Percentiles rank a stretch among this genome's conserved stretches.
Conservation (phyloP, 1,140 invertebrate species). For the Bradynema listronoti region DNA sequence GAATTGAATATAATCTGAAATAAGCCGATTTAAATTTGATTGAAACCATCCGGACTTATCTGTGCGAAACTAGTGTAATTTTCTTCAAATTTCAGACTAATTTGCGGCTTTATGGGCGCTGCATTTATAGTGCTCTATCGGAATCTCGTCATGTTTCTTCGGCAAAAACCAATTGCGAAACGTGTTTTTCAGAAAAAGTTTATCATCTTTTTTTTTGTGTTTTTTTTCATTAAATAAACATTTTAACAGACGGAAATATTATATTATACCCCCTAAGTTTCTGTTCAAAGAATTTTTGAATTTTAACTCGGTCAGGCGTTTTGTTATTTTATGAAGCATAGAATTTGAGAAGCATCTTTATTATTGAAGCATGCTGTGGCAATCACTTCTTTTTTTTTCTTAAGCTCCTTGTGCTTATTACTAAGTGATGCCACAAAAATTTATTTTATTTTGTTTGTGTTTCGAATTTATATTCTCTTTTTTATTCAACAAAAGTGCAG, state of each 20-base stretch:
- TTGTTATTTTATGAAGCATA: neutral
- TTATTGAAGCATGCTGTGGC: no score
- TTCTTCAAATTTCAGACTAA: slow-evolving; percentile 15
- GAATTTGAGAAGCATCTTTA: no score
- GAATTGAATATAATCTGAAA: no score
- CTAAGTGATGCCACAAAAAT: no score
- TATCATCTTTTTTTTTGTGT: neutral
- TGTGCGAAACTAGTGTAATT: no score
- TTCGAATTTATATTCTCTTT: no score
- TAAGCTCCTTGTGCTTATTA: no score
- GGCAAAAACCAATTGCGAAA: slow-evolving; percentile 50
- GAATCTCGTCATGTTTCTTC: slow-evolving; percentile 47
- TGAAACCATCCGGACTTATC: no score
- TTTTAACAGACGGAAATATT: neutral
- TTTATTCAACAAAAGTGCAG: no score
- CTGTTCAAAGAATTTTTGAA: neutral
- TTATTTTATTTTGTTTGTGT: no score
- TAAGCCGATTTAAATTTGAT: no score
- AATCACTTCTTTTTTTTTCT: no score
- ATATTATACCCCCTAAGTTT: neutral
- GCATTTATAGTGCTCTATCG: slow-evolving; percentile 49
- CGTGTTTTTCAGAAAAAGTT: slow-evolving; percentile 52
- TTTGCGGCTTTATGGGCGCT: slow-evolving; percentile 52
- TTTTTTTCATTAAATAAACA: neutral
- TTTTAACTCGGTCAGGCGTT: neutral